Evolutionary conservation across 2,888 invertebrate species (phyloP), one percentile per base, ranked within the genome.

Genomic region (Agonum fuliginosum): DNA sequence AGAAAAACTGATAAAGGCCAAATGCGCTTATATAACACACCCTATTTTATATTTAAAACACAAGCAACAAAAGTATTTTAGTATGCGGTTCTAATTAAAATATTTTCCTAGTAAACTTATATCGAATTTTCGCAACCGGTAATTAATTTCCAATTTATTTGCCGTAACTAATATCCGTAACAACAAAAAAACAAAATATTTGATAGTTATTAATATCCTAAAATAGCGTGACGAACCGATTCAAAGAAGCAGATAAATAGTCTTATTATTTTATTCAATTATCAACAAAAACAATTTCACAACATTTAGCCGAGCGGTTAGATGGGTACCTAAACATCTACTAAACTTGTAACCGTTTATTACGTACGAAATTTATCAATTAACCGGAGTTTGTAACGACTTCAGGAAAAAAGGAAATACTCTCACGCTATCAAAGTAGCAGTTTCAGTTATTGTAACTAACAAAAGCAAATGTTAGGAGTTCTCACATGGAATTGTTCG

Each of bases 361-460:
- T 70, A 54, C n/a, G 51, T 54, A 72, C 51, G 51, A 72, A 72
- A 72, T 72, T 72, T 72, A 72, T 72, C 72, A 72, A 72, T 72
- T 72, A 72, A 27, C 51, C 12, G 10, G 14, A 24, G 34, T 51
- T 5, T 2, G 34, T 72, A 72, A 72, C 51, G 72, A 72, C 30
- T 8, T 24, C 20, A 41, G 12, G 27, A 70, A 70, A 43, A 43
- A 46, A 70, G 10, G 46, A 70, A 46, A 70, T 43, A 22, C 20
- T 70, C 70, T 46, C 70, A 70, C 70, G 70, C 70, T 70, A 70
- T 43, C 41, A 46, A 6, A 46, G 70, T 70, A 43, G 70, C 70
- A 46, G 27, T 70, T 70, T 70, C 70, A 70, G 46, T 46, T 70
- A 43, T 70, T 65, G 46, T 46, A 65, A 65, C 65, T 17, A 70